Evolutionary conservation across 2,888 invertebrate genomes (phyloP).

Genomic region (Dendrolimus pini): DNA sequence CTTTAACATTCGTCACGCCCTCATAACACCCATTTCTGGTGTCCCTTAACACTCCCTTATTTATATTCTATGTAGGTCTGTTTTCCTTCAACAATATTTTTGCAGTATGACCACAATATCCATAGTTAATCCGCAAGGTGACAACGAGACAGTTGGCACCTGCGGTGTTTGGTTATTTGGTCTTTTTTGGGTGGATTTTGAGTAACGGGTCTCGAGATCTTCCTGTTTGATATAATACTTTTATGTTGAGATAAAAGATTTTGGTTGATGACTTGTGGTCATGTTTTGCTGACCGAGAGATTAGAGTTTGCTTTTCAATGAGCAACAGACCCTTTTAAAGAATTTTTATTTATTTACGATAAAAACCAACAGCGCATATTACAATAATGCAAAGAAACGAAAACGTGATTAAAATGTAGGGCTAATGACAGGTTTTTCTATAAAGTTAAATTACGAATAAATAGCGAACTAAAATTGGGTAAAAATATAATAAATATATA

Average conservation of each 20-base stretch:
- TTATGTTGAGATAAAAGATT: background rate
- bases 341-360: too few relatives aligned
- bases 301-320: slow-evolving; percentile 1
- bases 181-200: slow-evolving; percentile 11
- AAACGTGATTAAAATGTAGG: too few relatives aligned
- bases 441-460: too few relatives aligned
- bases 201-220: slow-evolving; percentile 13
- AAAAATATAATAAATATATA: too few relatives aligned
- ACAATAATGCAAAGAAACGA: too few relatives aligned
- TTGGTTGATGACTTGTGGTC: slow-evolving; percentile 2
- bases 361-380: too few relatives aligned
- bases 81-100: too few relatives aligned
- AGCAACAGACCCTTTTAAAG: background rate
- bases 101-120: too few relatives aligned
- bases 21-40: background rate
- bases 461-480: too few relatives aligned
- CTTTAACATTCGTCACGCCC: background rate
- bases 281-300: slow-evolving; percentile 2
- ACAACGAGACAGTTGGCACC: slow-evolving; percentile 21
- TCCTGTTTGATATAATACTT: slow-evolving; percentile 6
- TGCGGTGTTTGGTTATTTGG: slow-evolving; percentile 11
- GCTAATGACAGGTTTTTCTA: too few relatives aligned
- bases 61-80: too few relatives aligned
- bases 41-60: too few relatives aligned
- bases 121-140: slow-evolving; percentile 16